These are phyloP conservation scores for Eupelmus urozonus DNA, from an alignment of 2,888 invertebrate genomes.

Conservation along the genomic window DNA sequence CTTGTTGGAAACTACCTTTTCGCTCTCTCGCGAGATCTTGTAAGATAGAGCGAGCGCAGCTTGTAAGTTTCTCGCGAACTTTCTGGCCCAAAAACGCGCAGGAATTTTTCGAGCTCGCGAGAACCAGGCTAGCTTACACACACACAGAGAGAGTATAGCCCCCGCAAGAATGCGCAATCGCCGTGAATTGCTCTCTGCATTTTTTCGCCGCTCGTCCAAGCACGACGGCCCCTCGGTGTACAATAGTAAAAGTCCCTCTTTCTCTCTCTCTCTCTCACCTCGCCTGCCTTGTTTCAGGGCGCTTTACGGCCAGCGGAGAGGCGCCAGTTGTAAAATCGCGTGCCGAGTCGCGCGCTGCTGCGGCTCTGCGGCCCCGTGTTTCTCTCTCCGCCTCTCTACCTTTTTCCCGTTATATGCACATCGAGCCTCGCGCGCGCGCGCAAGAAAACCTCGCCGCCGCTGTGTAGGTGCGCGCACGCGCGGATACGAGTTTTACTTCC, in stretches of 20 bases:
- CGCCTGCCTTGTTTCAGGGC: no score
- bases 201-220: neutral
- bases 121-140: neutral
- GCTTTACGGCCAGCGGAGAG: no score
- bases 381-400: neutral
- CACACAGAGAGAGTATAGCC: neutral
- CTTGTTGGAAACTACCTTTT: slow-evolving; percentile 1
- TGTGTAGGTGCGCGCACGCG: neutral
- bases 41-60: no score
- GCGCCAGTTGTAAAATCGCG: slow-evolving; percentile 32
- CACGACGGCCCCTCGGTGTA: neutral
- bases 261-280: neutral
- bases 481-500: slow-evolving; percentile 21
- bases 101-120: no score
- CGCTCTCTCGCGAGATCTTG: neutral
- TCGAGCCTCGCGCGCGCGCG: slow-evolving; percentile 12
- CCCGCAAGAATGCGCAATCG: slow-evolving; percentile 14
- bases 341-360: slow-evolving; percentile 16
- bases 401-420: slow-evolving; percentile 60
- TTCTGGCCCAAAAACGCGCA: neutral
- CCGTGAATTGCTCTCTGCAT: neutral
- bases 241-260: slow-evolving; percentile 5
- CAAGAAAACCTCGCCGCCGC: neutral
- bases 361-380: neutral
- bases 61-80: no score